Evolutionary conservation across 2,888 invertebrate species (phyloP), one percentile per base, ranked within the genome.

Genomic region (Leucoptera coffeella): DNA sequence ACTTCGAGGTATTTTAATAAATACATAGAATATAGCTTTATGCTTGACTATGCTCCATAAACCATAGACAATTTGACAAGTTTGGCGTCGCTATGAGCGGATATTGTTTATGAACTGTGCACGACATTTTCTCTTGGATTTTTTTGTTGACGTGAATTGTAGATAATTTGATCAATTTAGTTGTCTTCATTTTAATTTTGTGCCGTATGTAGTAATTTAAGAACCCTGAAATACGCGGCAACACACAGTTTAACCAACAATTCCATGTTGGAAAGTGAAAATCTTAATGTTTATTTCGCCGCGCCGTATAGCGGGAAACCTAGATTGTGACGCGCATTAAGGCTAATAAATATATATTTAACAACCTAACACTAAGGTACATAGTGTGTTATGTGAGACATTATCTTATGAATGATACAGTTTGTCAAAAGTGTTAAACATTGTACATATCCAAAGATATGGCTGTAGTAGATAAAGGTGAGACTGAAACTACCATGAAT

Each of bases 401-500:
- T 46, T 51, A 50, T 35, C 37, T 42, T 48, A 50, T 59, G 51
- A 50, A 55, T 53, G 54, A 55, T 53, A 42, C 42, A 45, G 47
- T 42, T 40, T 46, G 43, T 42, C 48, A 48, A 45, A 51, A 43
- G 51, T 53, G 42, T 29, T 48, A 50, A 40, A 43, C 50, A 48
- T 58, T 58, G 56, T 64, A 61, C 58, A 67, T 67, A 67, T 67
- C 67, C 35, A 64, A 62, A 36, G 61, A 65, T 64, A 65, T 67
- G 61, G 65, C 64, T 55, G 50, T 62, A 49, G 50, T 54, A 51
- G 65, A 61, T 58, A 65, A 56, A 47, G 51, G 50, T 36, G 46
- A 42, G 26, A 58, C 59, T 35, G 58, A 59, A 42, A 42, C 43
- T 41, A 50, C 44, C 40, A 38, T 47, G 32, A 47, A 39, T 31